Evolutionary conservation across 2,797 vertebrate genomes (phyloP).

Genomic region (Acanthurus lineatus): DNA sequence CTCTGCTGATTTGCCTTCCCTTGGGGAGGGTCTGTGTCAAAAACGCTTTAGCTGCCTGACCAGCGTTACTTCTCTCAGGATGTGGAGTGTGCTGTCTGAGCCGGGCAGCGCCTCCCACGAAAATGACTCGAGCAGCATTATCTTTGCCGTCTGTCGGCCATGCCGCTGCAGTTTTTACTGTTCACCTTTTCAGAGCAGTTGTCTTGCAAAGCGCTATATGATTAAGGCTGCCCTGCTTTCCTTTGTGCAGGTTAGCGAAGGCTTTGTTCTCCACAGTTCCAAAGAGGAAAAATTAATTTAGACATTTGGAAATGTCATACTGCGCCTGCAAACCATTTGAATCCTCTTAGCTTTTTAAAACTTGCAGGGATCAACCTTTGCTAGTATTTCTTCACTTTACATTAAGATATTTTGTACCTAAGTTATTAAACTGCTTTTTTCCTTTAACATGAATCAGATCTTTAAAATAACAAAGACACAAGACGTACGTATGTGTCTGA

Average conservation of each 20-base stretch:
- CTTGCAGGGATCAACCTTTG: slow-evolving; percentile 8
- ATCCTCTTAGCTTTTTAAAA: slow-evolving; percentile 30
- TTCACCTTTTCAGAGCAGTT: slow-evolving; percentile 62
- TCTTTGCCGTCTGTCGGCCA: slow-evolving; percentile 65
- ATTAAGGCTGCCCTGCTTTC: slow-evolving; percentile 63
- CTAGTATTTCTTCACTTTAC: slow-evolving; percentile 10
- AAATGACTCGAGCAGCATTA: slow-evolving; percentile 67
- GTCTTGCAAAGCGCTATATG: slow-evolving; percentile 60
- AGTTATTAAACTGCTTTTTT: slow-evolving; percentile 11
- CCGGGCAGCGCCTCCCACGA: slow-evolving; percentile 57
- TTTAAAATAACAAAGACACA: slow-evolving; percentile 6
- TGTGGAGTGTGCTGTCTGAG: slow-evolving; percentile 56
- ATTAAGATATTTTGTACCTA: not conserved
- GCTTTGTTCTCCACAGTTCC: slow-evolving; percentile 34
- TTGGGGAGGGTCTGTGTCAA: slow-evolving; percentile 80
- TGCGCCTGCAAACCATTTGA: slow-evolving; percentile 14
- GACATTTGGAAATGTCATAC: slow-evolving; percentile 55
- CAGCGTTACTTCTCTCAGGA: slow-evolving; percentile 52
- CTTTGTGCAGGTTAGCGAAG: slow-evolving; percentile 40
- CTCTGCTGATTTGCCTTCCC: slow-evolving; percentile 82
- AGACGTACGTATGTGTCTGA: not conserved
- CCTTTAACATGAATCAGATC: slow-evolving; percentile 9
- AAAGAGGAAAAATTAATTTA: slow-evolving; percentile 34
- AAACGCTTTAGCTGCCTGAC: slow-evolving; percentile 68
- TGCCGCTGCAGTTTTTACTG: slow-evolving; percentile 72